Conservation (phyloP, 2,797 vertebrate genomes). For the Acrossocheilus fasciatus region DNA sequence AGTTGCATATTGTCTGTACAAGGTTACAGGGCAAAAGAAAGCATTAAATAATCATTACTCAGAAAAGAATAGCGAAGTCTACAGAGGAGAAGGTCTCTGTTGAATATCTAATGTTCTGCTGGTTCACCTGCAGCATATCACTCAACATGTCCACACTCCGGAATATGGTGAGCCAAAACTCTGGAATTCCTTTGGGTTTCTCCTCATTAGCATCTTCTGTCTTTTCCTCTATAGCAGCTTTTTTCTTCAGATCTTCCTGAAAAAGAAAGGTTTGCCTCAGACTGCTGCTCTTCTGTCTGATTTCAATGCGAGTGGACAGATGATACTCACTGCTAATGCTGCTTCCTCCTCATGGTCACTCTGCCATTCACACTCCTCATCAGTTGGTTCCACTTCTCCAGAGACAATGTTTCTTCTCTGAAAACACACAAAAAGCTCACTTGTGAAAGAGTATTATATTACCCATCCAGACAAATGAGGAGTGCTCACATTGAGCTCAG, state of each 20-base stretch:
- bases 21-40: conserved; percentile 5
- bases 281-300: background rate
- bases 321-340: conserved; percentile 87
- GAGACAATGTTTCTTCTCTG: conserved; percentile 92
- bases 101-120: conserved; percentile 3
- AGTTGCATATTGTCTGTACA: background rate
- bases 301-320: conserved; percentile 20
- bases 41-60: conserved; percentile 13
- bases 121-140: conserved; percentile 88
- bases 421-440: background rate
- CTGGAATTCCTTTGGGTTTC: conserved; percentile 92
- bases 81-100: background rate
- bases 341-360: conserved; percentile 94
- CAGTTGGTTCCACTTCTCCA: conserved; percentile 90
- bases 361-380: conserved; percentile 94
- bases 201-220: conserved; percentile 74
- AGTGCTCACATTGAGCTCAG: background rate
- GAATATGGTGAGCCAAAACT: conserved; percentile 98
- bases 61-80: background rate
- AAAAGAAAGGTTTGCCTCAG: background rate
- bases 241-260: conserved; percentile 92
- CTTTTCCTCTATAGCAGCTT: conserved; percentile 89
- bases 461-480: background rate
- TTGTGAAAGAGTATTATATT: background rate
- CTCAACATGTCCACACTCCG: conserved; percentile 96